A percentile compares a stretch with the other conserved stretches of the same genome.
Evolutionary conservation across 2,888 invertebrate genomes (phyloP).

Genomic region (Siphonodentalium dalli): DNA sequence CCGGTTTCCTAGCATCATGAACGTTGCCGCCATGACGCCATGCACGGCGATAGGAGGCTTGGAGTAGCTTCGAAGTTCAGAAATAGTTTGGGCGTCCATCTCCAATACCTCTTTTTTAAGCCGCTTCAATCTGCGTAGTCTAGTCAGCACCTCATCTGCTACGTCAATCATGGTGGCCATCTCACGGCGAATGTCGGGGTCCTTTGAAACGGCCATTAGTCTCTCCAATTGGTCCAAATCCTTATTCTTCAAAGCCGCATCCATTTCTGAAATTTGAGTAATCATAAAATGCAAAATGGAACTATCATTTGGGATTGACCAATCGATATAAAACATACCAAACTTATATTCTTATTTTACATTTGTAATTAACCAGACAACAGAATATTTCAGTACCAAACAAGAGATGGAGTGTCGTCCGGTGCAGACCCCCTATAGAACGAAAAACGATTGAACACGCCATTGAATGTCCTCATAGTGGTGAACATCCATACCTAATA

Average conservation of each 20-base stretch:
- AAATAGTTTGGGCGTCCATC: conserved; percentile 40
- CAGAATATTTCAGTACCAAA: neutral
- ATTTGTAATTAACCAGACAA: neutral
- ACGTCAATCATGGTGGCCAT: conserved; percentile 25
- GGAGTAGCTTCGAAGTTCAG: conserved; percentile 41
- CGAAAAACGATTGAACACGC: no score
- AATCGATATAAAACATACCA: neutral
- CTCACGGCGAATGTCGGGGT: conserved; percentile 24
- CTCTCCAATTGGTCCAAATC: conserved; percentile 44
- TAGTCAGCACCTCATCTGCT: conserved; percentile 30
- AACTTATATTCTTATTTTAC: neutral
- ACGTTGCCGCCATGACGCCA: conserved; percentile 42
- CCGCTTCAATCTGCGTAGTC: conserved; percentile 34
- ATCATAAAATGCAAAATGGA: neutral
- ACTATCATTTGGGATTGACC: neutral
- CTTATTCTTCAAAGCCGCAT: conserved; percentile 39
- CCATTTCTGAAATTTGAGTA: conserved; percentile 29
- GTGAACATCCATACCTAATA: no score
- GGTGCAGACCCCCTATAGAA: no score
- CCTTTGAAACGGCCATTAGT: conserved; percentile 37
- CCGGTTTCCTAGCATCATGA: conserved; percentile 36
- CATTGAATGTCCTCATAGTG: no score
- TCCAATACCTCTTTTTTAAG: conserved; percentile 35
- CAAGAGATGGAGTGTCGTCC: no score
- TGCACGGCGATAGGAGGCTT: conserved; percentile 40